Percentiles rank a stretch among this genome's conserved stretches.
Evolutionary conservation across 2,113 vertebrate species (phyloP).

Genomic region (Chloebia gouldiae): DNA sequence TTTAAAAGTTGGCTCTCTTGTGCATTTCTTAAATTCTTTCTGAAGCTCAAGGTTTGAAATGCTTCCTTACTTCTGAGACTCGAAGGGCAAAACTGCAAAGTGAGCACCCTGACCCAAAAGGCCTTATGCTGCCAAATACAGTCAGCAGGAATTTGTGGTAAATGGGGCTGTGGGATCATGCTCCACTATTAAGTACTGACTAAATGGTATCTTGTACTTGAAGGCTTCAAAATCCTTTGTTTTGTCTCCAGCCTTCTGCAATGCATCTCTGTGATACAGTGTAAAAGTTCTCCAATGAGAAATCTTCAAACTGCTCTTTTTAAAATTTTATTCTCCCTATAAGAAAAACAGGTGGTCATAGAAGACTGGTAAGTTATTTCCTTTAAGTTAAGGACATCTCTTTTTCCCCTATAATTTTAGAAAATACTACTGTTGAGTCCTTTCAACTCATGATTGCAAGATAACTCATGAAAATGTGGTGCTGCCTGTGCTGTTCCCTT

Average conservation of each 20-base stretch:
- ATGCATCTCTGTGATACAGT: background rate
- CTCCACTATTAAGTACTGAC: background rate
- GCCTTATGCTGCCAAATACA: conserved; percentile 20
- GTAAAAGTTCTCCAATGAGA: background rate
- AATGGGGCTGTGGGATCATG: background rate
- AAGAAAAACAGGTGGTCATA: background rate
- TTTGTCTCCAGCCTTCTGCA: background rate
- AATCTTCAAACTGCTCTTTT: background rate
- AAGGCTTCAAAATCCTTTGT: background rate
- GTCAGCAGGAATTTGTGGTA: background rate
- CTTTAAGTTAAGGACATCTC: background rate
- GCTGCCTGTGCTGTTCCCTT: background rate
- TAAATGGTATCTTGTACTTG: background rate
- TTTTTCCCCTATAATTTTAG: background rate
- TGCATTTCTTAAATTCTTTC: conserved; percentile 60
- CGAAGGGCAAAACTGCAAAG: conserved; percentile 22
- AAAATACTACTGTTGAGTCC: background rate
- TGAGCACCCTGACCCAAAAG: conserved; percentile 27
- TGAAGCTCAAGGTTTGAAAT: conserved; percentile 40
- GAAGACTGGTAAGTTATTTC: background rate
- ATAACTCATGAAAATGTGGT: background rate
- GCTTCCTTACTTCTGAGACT: conserved; percentile 5
- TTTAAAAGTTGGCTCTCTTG: conserved; percentile 67
- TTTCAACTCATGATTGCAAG: background rate
- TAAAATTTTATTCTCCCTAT: background rate